A percentile compares a stretch with the other conserved stretches of the same genome.
Evolutionary conservation across 23 tunicate genomes (phyloP).

Genomic region (Clavelina lepadiformis): DNA sequence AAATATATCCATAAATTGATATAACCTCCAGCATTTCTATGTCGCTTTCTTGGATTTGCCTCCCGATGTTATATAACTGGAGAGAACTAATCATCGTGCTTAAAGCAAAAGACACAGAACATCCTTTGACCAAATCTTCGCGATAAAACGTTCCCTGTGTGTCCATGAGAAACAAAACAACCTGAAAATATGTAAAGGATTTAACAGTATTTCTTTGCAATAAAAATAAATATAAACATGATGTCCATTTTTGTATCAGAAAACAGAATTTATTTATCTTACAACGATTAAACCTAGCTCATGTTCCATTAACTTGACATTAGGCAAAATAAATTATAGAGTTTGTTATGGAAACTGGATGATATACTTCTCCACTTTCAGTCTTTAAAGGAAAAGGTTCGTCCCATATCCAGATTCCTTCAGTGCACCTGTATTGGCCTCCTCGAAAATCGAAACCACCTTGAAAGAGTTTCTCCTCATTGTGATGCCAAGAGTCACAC

Average conservation of each 20-base stretch:
- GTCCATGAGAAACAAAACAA: conserved; percentile 34
- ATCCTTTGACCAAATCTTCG: conserved; percentile 7
- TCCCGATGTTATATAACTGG: conserved; percentile 19
- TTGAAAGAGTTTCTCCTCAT: conserved; percentile 8
- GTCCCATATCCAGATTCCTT: conserved; percentile 38
- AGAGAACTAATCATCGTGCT: conserved; percentile 30
- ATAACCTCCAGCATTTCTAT: conserved; percentile 28
- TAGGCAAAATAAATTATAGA: too few relatives aligned
- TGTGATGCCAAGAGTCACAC: not conserved
- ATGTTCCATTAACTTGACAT: too few relatives aligned
- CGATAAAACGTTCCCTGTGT: conserved; percentile 35
- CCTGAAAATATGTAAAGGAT: conserved; percentile 3
- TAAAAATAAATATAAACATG: too few relatives aligned
- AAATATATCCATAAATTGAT: too few relatives aligned
- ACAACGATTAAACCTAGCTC: too few relatives aligned
- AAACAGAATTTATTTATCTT: too few relatives aligned
- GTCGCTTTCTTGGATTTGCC: conserved; percentile 18
- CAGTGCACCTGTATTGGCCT: conserved; percentile 12
- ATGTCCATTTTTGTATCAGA: too few relatives aligned
- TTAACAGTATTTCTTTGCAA: too few relatives aligned
- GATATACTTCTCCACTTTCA: conserved; percentile 12
- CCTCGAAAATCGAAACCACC: conserved; percentile 39
- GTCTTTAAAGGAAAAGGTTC: conserved; percentile 18
- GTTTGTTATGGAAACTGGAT: too few relatives aligned
- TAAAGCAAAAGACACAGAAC: conserved; percentile 27